Conservation (phyloP, 2,797 vertebrate species). For the Zalophus californianus region DNA sequence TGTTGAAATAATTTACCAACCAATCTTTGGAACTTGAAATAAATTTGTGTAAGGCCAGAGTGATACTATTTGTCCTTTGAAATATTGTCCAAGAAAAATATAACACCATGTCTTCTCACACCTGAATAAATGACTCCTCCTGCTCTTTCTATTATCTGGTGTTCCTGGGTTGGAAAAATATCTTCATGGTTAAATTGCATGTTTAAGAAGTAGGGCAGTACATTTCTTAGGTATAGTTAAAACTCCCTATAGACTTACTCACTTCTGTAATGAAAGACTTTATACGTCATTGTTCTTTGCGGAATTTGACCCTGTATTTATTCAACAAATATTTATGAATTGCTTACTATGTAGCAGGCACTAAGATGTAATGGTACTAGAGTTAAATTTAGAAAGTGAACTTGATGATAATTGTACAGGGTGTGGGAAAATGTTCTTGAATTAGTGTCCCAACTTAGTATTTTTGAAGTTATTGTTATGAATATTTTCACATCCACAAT, state of each 20-base stretch:
- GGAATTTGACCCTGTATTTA: not conserved
- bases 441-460: not conserved
- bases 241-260: not conserved
- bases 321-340: not conserved
- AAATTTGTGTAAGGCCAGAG: not conserved
- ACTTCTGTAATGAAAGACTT: not conserved
- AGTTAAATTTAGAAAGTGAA: not conserved
- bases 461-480: not conserved
- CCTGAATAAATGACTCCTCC: not conserved
- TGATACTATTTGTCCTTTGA: not conserved
- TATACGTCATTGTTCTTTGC: not conserved
- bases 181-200: not conserved
- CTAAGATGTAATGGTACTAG: not conserved
- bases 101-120: not conserved
- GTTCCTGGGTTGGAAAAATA: not conserved
- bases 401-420: not conserved
- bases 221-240: not conserved
- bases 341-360: not conserved
- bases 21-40: not conserved
- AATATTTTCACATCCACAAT: not conserved
- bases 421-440: not conserved
- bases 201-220: not conserved
- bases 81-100: not conserved
- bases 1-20: not conserved
- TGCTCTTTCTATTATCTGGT: not conserved